These are phyloP conservation scores for Loripinus fragilis DNA, from an alignment of 2,888 invertebrate species.

Conservation along the genomic window DNA sequence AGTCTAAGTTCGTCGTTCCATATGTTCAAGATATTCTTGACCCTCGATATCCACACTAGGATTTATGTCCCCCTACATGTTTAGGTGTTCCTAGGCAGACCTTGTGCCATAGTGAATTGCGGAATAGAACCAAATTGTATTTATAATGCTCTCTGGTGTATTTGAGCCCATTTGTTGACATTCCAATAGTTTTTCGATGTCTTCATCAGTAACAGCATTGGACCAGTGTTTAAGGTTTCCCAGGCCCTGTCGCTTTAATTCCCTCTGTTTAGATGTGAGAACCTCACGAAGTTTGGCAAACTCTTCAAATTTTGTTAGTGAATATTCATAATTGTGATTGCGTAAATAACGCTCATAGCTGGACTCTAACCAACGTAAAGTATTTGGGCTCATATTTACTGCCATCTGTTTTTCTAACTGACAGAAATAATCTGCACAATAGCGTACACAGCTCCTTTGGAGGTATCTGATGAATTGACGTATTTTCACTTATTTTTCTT, in stretches of 20 bases:
- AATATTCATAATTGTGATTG: background rate
- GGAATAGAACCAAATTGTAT: slow-evolving; percentile 43
- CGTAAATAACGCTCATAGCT: slow-evolving; percentile 1
- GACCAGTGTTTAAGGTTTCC: background rate
- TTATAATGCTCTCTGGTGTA: slow-evolving; percentile 37
- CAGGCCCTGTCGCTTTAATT: background rate
- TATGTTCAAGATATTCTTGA: slow-evolving; percentile 34
- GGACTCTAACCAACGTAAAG: background rate
- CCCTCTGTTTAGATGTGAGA: background rate
- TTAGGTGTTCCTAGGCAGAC: slow-evolving; percentile 32
- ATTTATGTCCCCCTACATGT: slow-evolving; percentile 42
- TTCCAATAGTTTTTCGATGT: slow-evolving; percentile 31
- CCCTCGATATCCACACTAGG: slow-evolving; percentile 11
- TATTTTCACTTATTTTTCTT: slow-evolving; percentile 7
- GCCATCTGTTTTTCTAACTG: slow-evolving; percentile 3
- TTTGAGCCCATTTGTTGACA: slow-evolving; percentile 30
- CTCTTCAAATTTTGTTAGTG: background rate
- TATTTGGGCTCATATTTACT: background rate
- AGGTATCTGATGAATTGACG: background rate
- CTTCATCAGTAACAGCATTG: slow-evolving; percentile 31
- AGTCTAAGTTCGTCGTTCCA: slow-evolving; percentile 45
- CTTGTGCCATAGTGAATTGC: slow-evolving; percentile 41
- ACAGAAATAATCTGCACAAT: slow-evolving; percentile 1
- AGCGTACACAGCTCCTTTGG: background rate
- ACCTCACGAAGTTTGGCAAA: background rate